Base-by-base conservation (phyloP, 2,888 invertebrate species). In the Synanthedon andrenaeformis region DNA sequence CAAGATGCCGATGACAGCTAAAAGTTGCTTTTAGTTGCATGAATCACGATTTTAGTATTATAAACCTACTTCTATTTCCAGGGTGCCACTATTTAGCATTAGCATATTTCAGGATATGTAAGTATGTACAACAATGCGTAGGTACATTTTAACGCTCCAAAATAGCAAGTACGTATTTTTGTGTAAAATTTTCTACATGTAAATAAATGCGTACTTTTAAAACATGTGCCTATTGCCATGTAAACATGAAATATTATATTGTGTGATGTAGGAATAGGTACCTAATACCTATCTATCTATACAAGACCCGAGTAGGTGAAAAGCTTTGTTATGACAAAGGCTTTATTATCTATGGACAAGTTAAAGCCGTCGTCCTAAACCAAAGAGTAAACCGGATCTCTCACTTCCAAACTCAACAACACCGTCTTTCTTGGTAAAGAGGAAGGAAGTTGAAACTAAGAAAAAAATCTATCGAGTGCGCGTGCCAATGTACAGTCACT, bases 391-490 rank as follows among this genome's bases (percentile, higher is more conserved):
- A 76, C 79, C 78, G 80, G 81, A 81, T 76, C 76, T 79, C 70
- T 72, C 78, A 74, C 74, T 82, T 82, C 80, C 74, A 68, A 70
- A 79, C 76, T 75, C 67, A 74, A 73, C 76, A 82, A 79, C 72
- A 72, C 69, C 64, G 64, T 64, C 60, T 66, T 72, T 69, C 69
- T 45, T 1, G 14, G 35, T 35, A 13, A 45, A 12, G 45, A 49
- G 19, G 23, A 49, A 49, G 35, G 35, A 41, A 41, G 28, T 51
- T 50, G 52, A 13, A 45, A 45, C 13, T 13, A 45, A 45, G 42
- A 45, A 45, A 45, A n/a, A 45, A 45, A 14, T 45, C 13, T 45
- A 8, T 45, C 8, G 61, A 73, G 76, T 79, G 69, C 84, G 79
- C 84, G 85, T 84, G 84, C 83, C 80, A 70, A 67, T 63, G 61